Conservation (phyloP, 2,888 invertebrate genomes). For the Ornithoptera priamus region DNA sequence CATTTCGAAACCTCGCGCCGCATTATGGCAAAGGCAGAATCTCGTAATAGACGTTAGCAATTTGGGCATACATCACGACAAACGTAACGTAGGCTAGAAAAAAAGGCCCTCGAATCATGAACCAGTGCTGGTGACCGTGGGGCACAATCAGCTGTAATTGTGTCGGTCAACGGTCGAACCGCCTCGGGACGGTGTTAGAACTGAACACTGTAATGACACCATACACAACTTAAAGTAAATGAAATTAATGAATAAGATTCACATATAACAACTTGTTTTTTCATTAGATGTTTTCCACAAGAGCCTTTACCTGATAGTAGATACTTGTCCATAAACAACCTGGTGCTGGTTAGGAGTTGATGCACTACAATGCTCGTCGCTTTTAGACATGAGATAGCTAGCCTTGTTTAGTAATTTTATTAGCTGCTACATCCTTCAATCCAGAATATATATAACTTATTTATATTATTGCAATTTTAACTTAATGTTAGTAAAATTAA, state of each 20-base stretch:
- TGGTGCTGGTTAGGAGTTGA: too few species aligned
- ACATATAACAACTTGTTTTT: neutral
- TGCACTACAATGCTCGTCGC: too few species aligned
- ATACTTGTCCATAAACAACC: too few species aligned
- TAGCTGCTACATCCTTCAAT: too few species aligned
- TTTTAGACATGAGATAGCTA: too few species aligned
- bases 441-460: too few species aligned
- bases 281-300: too few species aligned
- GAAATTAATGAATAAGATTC: slow-evolving; percentile 6
- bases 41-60: slow-evolving; percentile 38
- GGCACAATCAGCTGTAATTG: slow-evolving; percentile 70
- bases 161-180: slow-evolving; percentile 53
- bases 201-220: slow-evolving; percentile 48
- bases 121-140: slow-evolving; percentile 51
- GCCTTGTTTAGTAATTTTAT: too few species aligned
- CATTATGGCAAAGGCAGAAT: slow-evolving; percentile 45
- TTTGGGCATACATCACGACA: slow-evolving; percentile 57
- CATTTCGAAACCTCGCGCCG: slow-evolving; percentile 34
- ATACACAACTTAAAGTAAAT: slow-evolving; percentile 30
- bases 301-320: too few species aligned
- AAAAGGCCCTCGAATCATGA: slow-evolving; percentile 32
- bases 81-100: slow-evolving; percentile 37
- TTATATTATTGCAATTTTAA: too few species aligned
- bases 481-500: too few species aligned
- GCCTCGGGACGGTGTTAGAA: slow-evolving; percentile 69